Percentiles rank a stretch among this genome's conserved stretches.
Conservation (phyloP, 2,113 vertebrate species). For the Syngnathoides biaculeatus region DNA sequence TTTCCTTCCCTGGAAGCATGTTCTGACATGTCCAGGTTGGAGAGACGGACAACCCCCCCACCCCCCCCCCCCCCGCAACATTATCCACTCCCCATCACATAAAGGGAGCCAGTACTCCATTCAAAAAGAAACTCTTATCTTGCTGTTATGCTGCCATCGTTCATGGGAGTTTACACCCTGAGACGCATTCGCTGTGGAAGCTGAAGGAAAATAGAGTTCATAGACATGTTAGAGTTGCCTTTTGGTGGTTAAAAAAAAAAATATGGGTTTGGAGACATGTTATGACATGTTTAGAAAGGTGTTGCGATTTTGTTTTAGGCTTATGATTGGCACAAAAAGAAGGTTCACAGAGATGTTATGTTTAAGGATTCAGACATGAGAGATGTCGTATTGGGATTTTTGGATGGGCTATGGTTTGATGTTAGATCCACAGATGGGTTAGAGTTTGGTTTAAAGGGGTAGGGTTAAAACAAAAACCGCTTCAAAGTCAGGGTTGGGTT, state of each 20-base stretch:
- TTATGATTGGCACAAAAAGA: too few species aligned
- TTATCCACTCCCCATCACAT: constrained; percentile 5
- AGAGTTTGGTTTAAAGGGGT: not conserved
- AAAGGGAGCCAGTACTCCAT: constrained; percentile 19
- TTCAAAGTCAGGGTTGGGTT: too few species aligned
- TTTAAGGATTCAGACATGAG: not conserved
- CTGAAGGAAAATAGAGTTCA: not conserved
- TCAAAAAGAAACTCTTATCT: constrained; percentile 8
- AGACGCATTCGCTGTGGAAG: not conserved
- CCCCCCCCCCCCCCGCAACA: too few species aligned
- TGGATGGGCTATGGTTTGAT: constrained; percentile 11
- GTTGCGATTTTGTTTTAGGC: too few species aligned
- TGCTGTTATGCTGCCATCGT: not conserved
- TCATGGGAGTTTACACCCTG: not conserved
- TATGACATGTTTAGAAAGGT: too few species aligned
- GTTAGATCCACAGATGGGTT: constrained; percentile 7
- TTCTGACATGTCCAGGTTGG: constrained; percentile 35
- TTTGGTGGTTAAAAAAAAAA: not conserved
- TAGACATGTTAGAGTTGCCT: not conserved
- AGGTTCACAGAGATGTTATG: too few species aligned
- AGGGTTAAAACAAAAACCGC: too few species aligned
- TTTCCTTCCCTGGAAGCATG: constrained; percentile 25
- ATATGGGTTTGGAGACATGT: not conserved
- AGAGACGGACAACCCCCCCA: constrained; percentile 26
- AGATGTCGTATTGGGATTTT: not conserved